Conservation (phyloP, 2,113 vertebrate species). For the Mastomys coucha region DNA sequence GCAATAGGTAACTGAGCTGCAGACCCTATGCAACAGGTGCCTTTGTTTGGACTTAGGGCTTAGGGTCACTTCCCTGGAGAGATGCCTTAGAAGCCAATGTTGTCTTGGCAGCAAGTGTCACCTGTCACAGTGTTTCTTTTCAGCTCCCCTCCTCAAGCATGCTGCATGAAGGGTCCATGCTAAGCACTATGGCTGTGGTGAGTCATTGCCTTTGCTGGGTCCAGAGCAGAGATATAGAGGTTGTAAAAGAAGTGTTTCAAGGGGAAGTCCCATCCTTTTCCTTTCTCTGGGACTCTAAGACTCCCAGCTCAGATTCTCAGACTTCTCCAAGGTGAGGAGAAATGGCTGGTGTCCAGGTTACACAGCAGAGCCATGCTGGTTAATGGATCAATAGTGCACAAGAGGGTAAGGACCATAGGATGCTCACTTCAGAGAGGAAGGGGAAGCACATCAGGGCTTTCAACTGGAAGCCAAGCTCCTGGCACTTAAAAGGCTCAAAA, state of each 20-base stretch:
- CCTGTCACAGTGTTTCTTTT: background rate
- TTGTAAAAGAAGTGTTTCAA: background rate
- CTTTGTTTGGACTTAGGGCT: background rate
- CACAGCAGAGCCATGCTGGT: background rate
- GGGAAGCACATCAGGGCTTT: background rate
- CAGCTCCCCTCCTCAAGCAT: background rate
- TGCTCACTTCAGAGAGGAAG: background rate
- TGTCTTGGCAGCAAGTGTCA: background rate
- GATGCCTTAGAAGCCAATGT: background rate
- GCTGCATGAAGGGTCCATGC: background rate
- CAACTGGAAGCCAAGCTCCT: background rate
- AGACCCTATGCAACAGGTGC: background rate
- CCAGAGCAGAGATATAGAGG: background rate
- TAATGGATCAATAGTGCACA: background rate
- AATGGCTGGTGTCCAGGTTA: background rate
- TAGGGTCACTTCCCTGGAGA: background rate
- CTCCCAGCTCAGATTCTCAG: background rate
- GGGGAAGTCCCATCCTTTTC: background rate
- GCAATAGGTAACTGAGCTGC: background rate
- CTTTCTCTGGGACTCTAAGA: background rate
- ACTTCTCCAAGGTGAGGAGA: background rate
- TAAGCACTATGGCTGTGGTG: background rate
- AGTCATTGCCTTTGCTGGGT: background rate
- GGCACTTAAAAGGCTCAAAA: slow-evolving; percentile 23
- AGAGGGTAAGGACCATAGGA: background rate